phyloP scores from a whole-genome alignment of 2,797 vertebrate species.

The Amniataba percoides region DNA sequence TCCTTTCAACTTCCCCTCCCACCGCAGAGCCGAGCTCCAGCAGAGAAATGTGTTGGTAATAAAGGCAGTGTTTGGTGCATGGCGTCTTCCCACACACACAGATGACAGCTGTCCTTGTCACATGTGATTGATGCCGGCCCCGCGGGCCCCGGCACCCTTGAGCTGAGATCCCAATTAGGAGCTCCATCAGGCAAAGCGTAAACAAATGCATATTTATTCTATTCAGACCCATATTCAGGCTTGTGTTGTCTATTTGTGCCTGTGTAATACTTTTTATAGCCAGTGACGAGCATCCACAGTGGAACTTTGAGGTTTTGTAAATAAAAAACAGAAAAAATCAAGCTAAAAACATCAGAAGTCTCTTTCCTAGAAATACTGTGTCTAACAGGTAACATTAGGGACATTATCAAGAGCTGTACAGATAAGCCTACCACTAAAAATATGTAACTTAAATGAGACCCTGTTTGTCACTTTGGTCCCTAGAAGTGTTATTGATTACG shows the following conservation, averaged over 20 bases:
- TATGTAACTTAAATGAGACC: slow-evolving; percentile 19
- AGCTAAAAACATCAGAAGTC: neutral
- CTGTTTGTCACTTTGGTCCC: neutral
- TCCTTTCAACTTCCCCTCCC: slow-evolving; percentile 21
- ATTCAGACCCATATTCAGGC: slow-evolving; percentile 26
- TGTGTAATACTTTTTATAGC: neutral
- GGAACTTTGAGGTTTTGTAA: neutral
- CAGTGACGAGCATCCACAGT: neutral
- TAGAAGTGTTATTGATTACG: slow-evolving; percentile 20
- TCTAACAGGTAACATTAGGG: slow-evolving; percentile 13
- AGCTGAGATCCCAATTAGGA: slow-evolving; percentile 64
- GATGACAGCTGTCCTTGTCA: slow-evolving; percentile 63
- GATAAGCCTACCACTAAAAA: slow-evolving; percentile 11
- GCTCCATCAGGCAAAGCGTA: slow-evolving; percentile 40
- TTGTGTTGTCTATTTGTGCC: slow-evolving; percentile 5
- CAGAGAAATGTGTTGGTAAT: slow-evolving; percentile 60
- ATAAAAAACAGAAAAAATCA: neutral
- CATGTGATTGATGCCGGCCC: slow-evolving; percentile 63
- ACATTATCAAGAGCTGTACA: neutral
- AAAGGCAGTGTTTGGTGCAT: slow-evolving; percentile 41
- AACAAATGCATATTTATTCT: slow-evolving; percentile 54
- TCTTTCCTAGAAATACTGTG: neutral
- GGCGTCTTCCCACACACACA: slow-evolving; percentile 51
- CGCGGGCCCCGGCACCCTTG: slow-evolving; percentile 33
- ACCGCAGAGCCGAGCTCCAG: slow-evolving; percentile 31